phyloP scores from a whole-genome alignment of 2,888 invertebrate genomes.

The Fragum sueziense region DNA sequence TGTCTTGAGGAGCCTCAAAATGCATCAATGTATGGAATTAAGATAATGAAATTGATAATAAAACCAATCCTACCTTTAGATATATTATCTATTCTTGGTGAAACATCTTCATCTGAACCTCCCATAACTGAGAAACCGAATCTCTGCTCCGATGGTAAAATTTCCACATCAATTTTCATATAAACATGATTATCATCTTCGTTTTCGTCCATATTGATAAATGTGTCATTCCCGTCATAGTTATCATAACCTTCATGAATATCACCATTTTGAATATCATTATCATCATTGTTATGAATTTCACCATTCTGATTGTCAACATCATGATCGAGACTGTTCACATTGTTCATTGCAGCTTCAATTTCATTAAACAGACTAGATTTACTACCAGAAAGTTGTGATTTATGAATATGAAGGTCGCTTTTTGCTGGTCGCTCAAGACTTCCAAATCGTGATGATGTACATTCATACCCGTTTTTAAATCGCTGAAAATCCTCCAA shows the following conservation, averaged over 20 bases:
- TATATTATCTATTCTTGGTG: slow-evolving; percentile 82
- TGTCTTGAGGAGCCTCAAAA: too few species aligned
- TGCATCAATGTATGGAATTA: too few species aligned
- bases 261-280: background rate
- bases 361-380: slow-evolving; percentile 46
- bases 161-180: slow-evolving; percentile 56
- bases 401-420: background rate
- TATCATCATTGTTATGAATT: background rate
- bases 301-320: background rate
- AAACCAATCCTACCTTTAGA: slow-evolving; percentile 78
- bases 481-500: slow-evolving; percentile 58
- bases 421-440: slow-evolving; percentile 41
- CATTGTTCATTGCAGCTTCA: slow-evolving; percentile 32
- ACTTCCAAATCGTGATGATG: slow-evolving; percentile 55
- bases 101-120: slow-evolving; percentile 82
- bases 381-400: background rate
- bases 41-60: too few species aligned
- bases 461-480: slow-evolving; percentile 56
- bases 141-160: slow-evolving; percentile 78
- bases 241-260: too few species aligned
- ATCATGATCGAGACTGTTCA: background rate
- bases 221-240: background rate
- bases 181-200: slow-evolving; percentile 31
- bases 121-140: slow-evolving; percentile 83
- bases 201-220: slow-evolving; percentile 7